These are phyloP conservation scores for Tipula confusa DNA, from an alignment of 2,888 invertebrate genomes.

Conservation along the genomic window DNA sequence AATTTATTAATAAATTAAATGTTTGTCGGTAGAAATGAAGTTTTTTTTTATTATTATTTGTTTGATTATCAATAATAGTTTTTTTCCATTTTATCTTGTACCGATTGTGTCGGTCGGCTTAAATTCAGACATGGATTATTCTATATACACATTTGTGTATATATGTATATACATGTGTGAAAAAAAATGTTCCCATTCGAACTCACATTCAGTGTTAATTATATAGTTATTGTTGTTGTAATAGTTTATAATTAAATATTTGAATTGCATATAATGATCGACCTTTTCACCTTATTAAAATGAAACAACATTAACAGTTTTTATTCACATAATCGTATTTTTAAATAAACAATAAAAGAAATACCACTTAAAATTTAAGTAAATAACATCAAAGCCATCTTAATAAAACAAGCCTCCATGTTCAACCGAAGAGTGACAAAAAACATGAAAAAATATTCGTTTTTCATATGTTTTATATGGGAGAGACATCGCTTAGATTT, in stretches of 20 bases:
- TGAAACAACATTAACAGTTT: too few species aligned
- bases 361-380: too few species aligned
- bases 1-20: constrained; percentile 25
- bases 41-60: background rate
- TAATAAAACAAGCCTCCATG: too few species aligned
- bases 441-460: too few species aligned
- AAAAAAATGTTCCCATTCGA: background rate
- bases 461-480: too few species aligned
- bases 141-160: background rate
- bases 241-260: background rate
- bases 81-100: constrained; percentile 15
- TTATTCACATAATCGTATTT: background rate
- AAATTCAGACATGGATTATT: background rate
- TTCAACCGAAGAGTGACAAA: too few species aligned
- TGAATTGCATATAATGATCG: background rate
- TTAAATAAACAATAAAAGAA: too few species aligned
- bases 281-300: too few species aligned
- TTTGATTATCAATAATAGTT: background rate
- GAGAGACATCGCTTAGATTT: too few species aligned
- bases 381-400: too few species aligned
- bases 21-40: background rate
- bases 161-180: background rate
- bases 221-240: background rate
- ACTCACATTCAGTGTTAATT: background rate
- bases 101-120: background rate